A percentile compares a stretch with the other conserved stretches of the same genome.
These are phyloP conservation scores for Varanus salvator DNA, from an alignment of 2,113 vertebrate genomes.

Conservation along the genomic window DNA sequence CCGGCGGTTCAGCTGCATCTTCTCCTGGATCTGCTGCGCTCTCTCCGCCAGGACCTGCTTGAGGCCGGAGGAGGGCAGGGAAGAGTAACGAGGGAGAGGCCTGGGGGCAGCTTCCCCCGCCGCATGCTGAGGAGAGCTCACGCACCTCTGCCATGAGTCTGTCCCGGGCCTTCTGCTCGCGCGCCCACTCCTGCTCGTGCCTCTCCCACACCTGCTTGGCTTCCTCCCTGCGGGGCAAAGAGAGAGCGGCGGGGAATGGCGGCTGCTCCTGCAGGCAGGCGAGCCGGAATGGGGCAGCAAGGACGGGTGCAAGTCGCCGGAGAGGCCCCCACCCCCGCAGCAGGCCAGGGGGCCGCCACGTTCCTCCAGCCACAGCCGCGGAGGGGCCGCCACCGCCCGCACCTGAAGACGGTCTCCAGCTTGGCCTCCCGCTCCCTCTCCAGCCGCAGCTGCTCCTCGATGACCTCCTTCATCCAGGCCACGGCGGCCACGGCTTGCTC, in stretches of 20 bases:
- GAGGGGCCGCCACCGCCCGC: conserved; percentile 22
- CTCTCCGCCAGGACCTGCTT: conserved; percentile 86
- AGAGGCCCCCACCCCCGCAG: background rate
- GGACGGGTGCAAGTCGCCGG: too few relatives aligned
- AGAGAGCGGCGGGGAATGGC: background rate
- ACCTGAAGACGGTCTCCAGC: conserved; percentile 88
- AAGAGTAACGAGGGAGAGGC: background rate
- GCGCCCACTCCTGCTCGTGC: conserved; percentile 91
- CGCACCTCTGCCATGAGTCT: conserved; percentile 93
- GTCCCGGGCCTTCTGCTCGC: conserved; percentile 87
- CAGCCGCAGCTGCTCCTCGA: conserved; percentile 91
- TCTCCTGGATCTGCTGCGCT: conserved; percentile 85
- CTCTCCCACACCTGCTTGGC: conserved; percentile 92
- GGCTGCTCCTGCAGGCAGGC: too few relatives aligned
- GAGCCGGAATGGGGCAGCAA: background rate
- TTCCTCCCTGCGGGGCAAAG: conserved; percentile 83
- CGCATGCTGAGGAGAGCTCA: too few relatives aligned
- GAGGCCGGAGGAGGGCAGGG: background rate
- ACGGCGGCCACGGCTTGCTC: conserved; percentile 80
- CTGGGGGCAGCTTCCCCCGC: too few relatives aligned
- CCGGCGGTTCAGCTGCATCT: conserved; percentile 83
- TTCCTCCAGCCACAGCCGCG: too few relatives aligned
- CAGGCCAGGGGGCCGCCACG: too few relatives aligned
- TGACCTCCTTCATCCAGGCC: conserved; percentile 90
- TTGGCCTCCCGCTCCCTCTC: conserved; percentile 89